A percentile compares a stretch with the other conserved stretches of the same genome.
These are phyloP conservation scores for Yponomeuta plumbellus DNA, from an alignment of 2,888 invertebrate genomes.

Conservation along the genomic window DNA sequence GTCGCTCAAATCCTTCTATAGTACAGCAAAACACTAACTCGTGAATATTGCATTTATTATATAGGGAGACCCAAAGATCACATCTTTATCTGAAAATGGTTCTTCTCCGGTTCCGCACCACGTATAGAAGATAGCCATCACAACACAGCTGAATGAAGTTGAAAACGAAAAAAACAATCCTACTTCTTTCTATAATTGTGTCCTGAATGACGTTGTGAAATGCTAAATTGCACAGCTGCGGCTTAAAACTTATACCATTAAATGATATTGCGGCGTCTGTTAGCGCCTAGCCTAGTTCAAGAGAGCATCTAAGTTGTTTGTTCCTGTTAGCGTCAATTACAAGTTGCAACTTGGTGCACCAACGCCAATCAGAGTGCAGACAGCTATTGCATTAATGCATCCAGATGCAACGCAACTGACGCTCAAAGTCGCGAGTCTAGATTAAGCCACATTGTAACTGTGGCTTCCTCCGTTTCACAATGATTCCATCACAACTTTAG, in stretches of 20 bases:
- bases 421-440: constrained; percentile 19
- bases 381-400: constrained; percentile 19
- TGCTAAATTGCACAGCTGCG: constrained; percentile 24
- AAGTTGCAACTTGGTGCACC: constrained; percentile 2
- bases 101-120: not conserved
- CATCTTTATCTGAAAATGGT: not conserved
- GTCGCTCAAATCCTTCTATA: too few species aligned
- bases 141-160: too few species aligned
- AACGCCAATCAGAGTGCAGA: constrained; percentile 32
- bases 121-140: too few species aligned
- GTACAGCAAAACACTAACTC: not conserved
- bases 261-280: not conserved
- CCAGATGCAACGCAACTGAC: constrained; percentile 20
- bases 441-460: not conserved
- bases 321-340: not conserved
- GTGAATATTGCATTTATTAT: not conserved
- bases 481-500: not conserved
- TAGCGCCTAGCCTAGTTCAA: too few species aligned
- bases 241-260: constrained; percentile 1
- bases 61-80: not conserved
- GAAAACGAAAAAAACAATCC: not conserved
- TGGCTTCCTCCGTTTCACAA: not conserved
- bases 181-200: constrained; percentile 21
- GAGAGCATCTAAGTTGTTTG: constrained; percentile 1
- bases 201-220: constrained; percentile 29